A percentile compares a stretch with the other conserved stretches of the same genome.
These are phyloP conservation scores for Leptothorax acervorum DNA, from an alignment of 2,888 invertebrate genomes.

Conservation along the genomic window DNA sequence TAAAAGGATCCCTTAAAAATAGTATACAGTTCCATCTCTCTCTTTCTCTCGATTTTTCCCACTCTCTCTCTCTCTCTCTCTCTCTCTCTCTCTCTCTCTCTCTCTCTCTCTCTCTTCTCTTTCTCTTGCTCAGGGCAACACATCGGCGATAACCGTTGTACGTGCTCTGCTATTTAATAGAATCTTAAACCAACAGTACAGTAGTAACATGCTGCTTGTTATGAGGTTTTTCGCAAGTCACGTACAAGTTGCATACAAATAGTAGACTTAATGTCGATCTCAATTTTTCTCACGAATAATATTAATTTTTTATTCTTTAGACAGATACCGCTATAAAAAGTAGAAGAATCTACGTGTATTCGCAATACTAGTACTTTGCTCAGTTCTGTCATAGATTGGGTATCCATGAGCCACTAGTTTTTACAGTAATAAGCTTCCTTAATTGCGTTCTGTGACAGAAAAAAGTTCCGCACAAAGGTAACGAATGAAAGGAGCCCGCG, in stretches of 20 bases:
- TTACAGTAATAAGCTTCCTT: background rate
- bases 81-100: background rate
- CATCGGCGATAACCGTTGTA: slow-evolving; percentile 68
- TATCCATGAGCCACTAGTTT: background rate
- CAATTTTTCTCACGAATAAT: slow-evolving; percentile 37
- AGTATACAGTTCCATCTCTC: slow-evolving; percentile 23
- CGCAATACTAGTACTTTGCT: background rate
- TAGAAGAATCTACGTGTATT: background rate
- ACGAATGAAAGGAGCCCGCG: background rate
- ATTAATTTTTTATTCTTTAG: slow-evolving; percentile 32
- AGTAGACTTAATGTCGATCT: slow-evolving; percentile 25
- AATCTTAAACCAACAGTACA: slow-evolving; percentile 61
- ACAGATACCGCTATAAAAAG: no score
- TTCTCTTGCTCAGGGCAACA: slow-evolving; percentile 48
- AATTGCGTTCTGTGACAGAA: slow-evolving; percentile 8
- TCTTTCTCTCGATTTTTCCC: background rate
- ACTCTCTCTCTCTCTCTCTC: background rate
- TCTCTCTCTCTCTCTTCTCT: background rate
- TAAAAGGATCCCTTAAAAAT: slow-evolving; percentile 47
- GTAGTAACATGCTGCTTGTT: slow-evolving; percentile 41
- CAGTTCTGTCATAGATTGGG: background rate
- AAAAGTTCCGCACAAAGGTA: background rate
- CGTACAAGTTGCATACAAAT: slow-evolving; percentile 42
- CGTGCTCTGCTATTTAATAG: slow-evolving; percentile 68
- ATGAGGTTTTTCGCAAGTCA: slow-evolving; percentile 32